Conservation (phyloP, 2,888 invertebrate genomes). For the Eristalis arbustorum region DNA sequence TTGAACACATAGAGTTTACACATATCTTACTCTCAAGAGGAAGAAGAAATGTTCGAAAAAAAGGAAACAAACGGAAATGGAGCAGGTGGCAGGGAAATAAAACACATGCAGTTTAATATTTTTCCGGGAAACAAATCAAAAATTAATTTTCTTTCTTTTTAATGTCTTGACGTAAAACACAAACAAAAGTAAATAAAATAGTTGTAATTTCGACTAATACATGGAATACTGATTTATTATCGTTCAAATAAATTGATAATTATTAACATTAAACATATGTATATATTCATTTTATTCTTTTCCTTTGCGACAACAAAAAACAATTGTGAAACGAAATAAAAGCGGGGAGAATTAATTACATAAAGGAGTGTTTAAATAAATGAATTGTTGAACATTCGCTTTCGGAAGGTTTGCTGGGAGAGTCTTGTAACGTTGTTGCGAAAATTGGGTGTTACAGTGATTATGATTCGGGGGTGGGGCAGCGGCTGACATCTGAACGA, state of each 20-base stretch:
- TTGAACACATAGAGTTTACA: slow-evolving; percentile 58
- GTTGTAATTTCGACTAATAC: slow-evolving; percentile 60
- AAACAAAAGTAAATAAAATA: slow-evolving; percentile 13
- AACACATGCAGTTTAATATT: slow-evolving; percentile 58
- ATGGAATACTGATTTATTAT: slow-evolving; percentile 65
- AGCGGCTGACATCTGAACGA: not conserved
- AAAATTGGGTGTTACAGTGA: not conserved
- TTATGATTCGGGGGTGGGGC: not conserved
- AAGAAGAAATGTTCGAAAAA: slow-evolving; percentile 10
- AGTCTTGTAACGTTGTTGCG: not conserved
- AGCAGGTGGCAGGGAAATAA: slow-evolving; percentile 46
- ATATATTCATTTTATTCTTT: not conserved
- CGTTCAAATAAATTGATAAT: slow-evolving; percentile 13
- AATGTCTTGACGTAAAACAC: slow-evolving; percentile 39
- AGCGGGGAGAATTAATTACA: slow-evolving; percentile 23
- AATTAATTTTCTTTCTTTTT: slow-evolving; percentile 39
- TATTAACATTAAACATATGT: not conserved
- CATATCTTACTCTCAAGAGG: slow-evolving; percentile 56
- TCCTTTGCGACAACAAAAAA: not conserved
- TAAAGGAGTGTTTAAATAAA: not conserved
- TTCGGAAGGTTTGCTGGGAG: not conserved
- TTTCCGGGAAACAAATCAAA: slow-evolving; percentile 44
- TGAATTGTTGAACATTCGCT: slow-evolving; percentile 18
- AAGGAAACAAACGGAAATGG: not conserved
- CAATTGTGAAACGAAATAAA: not conserved